Conservation (phyloP, 2,797 vertebrate species). For the Eospalax fontanierii region DNA sequence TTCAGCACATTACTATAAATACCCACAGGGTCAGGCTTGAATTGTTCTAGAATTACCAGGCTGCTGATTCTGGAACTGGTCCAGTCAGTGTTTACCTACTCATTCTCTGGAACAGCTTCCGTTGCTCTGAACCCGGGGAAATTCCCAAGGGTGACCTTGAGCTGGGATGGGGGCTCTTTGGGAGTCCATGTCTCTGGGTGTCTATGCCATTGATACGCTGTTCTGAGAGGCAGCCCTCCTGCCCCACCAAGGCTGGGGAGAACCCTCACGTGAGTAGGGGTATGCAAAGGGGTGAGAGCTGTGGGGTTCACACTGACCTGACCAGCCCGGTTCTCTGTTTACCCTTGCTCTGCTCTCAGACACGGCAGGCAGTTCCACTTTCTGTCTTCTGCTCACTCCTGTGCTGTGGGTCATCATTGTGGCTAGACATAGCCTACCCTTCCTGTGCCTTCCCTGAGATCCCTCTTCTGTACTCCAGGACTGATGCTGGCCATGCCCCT, state of each 20-base stretch:
- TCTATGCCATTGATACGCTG: rapidly evolving
- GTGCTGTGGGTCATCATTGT: not conserved
- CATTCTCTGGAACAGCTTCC: too few relatives aligned
- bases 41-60: not conserved
- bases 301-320: too few relatives aligned
- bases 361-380: rapidly evolving
- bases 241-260: too few relatives aligned
- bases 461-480: not conserved
- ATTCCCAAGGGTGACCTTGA: not conserved
- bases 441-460: not conserved
- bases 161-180: not conserved
- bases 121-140: not conserved
- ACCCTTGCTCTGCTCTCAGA: rapidly evolving
- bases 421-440: not conserved
- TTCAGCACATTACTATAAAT: not conserved
- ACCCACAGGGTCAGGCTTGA: not conserved
- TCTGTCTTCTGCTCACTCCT: not conserved
- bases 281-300: not conserved
- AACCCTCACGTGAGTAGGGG: not conserved
- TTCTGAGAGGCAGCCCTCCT: not conserved
- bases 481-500: not conserved
- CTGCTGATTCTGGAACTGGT: not conserved
- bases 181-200: not conserved
- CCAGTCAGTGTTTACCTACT: not conserved
- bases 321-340: not conserved